These are phyloP conservation scores for Crocidura indochinensis DNA, from an alignment of 2,797 vertebrate species.

Conservation along the genomic window DNA sequence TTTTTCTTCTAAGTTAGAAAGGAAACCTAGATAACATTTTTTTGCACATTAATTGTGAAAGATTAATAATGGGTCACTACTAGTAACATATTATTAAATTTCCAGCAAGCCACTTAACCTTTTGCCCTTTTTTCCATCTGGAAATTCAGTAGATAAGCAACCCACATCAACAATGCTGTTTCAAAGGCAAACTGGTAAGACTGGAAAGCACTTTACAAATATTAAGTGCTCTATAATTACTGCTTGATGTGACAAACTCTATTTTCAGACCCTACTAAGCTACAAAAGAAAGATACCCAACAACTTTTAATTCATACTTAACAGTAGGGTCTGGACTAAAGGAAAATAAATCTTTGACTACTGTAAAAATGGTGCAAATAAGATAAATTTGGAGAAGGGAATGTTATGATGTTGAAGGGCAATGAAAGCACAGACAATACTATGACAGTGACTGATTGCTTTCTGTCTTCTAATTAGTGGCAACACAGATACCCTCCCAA, in stretches of 20 bases:
- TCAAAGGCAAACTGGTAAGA: slow-evolving; percentile 67
- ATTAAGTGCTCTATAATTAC: slow-evolving; percentile 77
- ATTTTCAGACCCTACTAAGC: slow-evolving; percentile 67
- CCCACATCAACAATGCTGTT: slow-evolving; percentile 29
- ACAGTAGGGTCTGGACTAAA: slow-evolving; percentile 28
- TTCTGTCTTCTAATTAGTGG: slow-evolving; percentile 13
- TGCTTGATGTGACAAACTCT: slow-evolving; percentile 65
- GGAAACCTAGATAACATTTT: slow-evolving; percentile 37
- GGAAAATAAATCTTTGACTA: slow-evolving; percentile 31
- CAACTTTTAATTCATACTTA: slow-evolving; percentile 63
- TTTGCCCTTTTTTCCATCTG: slow-evolving; percentile 69
- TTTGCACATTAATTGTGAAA: slow-evolving; percentile 25
- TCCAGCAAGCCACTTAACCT: slow-evolving; percentile 75
- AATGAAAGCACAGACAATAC: background rate
- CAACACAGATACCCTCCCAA: background rate
- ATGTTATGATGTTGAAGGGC: background rate
- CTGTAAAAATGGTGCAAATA: slow-evolving; percentile 14
- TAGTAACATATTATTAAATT: slow-evolving; percentile 67
- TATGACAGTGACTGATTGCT: background rate
- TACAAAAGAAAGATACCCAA: background rate
- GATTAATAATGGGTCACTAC: background rate
- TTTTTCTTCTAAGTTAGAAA: slow-evolving; percentile 63
- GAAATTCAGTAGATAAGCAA: slow-evolving; percentile 77
- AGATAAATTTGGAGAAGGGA: slow-evolving; percentile 17
- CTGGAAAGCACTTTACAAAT: slow-evolving; percentile 65